phyloP scores from a whole-genome alignment of 2,113 vertebrate species.

The Albula glossodonta region DNA sequence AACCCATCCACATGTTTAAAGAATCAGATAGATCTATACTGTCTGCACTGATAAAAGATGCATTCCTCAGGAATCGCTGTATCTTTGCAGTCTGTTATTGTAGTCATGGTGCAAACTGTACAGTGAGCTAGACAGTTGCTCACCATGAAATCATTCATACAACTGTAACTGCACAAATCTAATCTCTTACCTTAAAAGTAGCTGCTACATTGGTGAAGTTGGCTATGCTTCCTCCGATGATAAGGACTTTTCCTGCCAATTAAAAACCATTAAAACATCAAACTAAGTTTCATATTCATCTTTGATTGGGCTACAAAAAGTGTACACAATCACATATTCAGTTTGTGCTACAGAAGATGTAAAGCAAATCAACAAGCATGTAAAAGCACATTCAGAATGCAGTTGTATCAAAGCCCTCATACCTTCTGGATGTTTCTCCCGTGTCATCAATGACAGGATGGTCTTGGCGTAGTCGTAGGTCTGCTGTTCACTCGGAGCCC shows the following conservation, averaged over 20 bases:
- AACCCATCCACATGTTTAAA: background rate
- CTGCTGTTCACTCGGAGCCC: constrained; percentile 96
- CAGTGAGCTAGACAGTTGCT: background rate
- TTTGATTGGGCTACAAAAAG: background rate
- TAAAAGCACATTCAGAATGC: no score
- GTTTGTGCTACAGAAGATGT: no score
- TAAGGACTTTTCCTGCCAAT: constrained; percentile 88
- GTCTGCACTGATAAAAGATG: no score
- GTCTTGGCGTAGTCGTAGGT: constrained; percentile 99
- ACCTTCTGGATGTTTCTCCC: constrained; percentile 91
- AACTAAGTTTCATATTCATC: background rate
- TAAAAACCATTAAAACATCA: background rate
- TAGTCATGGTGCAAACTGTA: no score
- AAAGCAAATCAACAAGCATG: no score
- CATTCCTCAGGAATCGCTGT: background rate
- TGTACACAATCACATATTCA: no score
- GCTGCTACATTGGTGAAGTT: constrained; percentile 98
- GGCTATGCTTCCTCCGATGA: constrained; percentile 96
- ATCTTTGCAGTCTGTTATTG: background rate
- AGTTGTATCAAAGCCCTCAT: background rate
- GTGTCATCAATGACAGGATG: constrained; percentile 95
- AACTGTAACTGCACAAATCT: no score
- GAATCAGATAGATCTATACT: no score
- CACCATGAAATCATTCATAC: background rate
- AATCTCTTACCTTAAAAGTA: constrained; percentile 86